Evolutionary conservation across 1,140 invertebrate species (phyloP).

Genomic region (Calephelis virginiensis): DNA sequence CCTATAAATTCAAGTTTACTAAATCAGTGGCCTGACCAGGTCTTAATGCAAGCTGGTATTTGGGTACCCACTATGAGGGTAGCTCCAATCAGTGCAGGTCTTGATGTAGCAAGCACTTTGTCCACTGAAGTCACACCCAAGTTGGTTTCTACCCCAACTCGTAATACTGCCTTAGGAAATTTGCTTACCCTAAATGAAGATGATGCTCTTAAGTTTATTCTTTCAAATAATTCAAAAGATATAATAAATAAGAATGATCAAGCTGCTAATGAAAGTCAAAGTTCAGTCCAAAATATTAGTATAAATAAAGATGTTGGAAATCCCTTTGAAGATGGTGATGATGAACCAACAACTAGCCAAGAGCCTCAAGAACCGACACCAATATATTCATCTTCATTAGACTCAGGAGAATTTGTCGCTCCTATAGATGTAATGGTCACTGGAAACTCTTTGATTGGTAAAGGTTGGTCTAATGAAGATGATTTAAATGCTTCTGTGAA

Average conservation of each 20-base stretch:
- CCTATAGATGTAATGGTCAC: slow-evolving; percentile 52
- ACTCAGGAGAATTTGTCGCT: slow-evolving; percentile 54
- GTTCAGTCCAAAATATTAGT: slow-evolving; percentile 10
- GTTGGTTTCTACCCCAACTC: slow-evolving; percentile 66
- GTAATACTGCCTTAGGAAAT: slow-evolving; percentile 71
- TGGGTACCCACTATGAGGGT: slow-evolving; percentile 88
- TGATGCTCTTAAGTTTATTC: slow-evolving; percentile 83
- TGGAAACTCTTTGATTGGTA: slow-evolving; percentile 84
- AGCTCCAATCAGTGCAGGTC: slow-evolving; percentile 82
- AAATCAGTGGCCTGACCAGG: slow-evolving; percentile 93
- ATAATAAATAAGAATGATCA: slow-evolving; percentile 32
- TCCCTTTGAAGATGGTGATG: slow-evolving; percentile 11
- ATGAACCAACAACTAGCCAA: slow-evolving; percentile 44
- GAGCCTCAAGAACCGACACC: slow-evolving; percentile 38
- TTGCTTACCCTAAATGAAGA: slow-evolving; percentile 80
- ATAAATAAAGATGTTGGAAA: slow-evolving; percentile 26
- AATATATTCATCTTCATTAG: slow-evolving; percentile 51
- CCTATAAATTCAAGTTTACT: slow-evolving; percentile 92
- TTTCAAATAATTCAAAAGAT: slow-evolving; percentile 70
- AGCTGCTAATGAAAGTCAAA: slow-evolving; percentile 25
- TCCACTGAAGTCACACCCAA: slow-evolving; percentile 69
- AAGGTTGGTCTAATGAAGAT: slow-evolving; percentile 84
- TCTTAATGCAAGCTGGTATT: slow-evolving; percentile 90
- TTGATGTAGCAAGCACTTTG: slow-evolving; percentile 86
- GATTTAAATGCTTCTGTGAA: slow-evolving; percentile 62